Conservation (phyloP, 2,888 invertebrate genomes). For the Caenorhabditis sinica region DNA sequence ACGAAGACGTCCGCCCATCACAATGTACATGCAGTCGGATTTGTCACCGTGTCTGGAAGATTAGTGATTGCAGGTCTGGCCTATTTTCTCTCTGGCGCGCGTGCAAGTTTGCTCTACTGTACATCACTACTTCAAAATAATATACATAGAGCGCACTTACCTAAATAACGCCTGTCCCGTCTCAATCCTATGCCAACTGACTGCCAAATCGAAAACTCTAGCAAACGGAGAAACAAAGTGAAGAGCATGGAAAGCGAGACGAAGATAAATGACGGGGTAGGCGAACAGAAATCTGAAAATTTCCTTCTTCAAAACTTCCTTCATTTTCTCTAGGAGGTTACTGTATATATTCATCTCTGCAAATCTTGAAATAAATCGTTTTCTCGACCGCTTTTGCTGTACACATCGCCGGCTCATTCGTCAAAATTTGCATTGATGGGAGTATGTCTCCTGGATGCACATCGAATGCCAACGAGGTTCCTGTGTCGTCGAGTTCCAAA, state of each 20-base stretch:
- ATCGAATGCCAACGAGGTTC: conserved; percentile 56
- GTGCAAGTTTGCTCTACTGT: too few relatives aligned
- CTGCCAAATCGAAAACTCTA: conserved; percentile 59
- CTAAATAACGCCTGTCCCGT: conserved; percentile 63
- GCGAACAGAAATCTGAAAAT: conserved; percentile 44
- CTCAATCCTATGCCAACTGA: conserved; percentile 63
- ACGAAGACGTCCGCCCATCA: conserved; percentile 65
- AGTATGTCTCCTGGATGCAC: conserved; percentile 59
- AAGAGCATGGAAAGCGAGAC: conserved; percentile 55
- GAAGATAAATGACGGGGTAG: conserved; percentile 60
- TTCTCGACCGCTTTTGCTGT: conserved; percentile 52
- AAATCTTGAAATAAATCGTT: conserved; percentile 53
- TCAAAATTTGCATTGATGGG: conserved; percentile 65
- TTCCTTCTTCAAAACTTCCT: not conserved
- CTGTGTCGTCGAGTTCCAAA: conserved; percentile 43
- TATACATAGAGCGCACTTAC: not conserved
- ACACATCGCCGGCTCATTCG: conserved; percentile 63
- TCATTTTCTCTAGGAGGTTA: not conserved
- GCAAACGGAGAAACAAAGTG: conserved; percentile 65
- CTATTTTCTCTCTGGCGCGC: too few relatives aligned
- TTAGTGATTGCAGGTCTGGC: too few relatives aligned
- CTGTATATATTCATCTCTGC: conserved; percentile 51
- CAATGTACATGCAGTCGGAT: conserved; percentile 62
- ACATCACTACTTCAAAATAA: too few relatives aligned
- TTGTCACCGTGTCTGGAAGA: conserved; percentile 52